A percentile compares a stretch with the other conserved stretches of the same genome.
These are phyloP conservation scores for Chymomyza costata DNA, from an alignment of 1,140 invertebrate genomes.

Conservation along the genomic window DNA sequence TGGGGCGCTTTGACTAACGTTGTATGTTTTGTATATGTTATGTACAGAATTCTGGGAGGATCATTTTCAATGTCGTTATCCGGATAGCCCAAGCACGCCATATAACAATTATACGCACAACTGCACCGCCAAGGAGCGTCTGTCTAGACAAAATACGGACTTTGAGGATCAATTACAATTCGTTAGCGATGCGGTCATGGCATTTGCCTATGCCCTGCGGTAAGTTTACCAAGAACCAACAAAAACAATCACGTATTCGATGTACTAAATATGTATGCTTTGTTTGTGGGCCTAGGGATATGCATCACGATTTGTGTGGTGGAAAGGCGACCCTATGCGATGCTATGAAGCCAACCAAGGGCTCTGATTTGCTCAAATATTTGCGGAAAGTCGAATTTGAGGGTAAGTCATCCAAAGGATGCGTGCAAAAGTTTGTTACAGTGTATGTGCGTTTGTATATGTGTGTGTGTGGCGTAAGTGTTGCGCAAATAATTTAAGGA, in stretches of 20 bases:
- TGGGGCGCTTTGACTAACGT: no score
- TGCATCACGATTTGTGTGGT: conserved; percentile 88
- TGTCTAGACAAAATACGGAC: conserved; percentile 84
- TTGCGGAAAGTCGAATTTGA: conserved; percentile 88
- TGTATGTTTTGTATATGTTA: conserved; percentile 6
- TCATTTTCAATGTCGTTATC: conserved; percentile 90
- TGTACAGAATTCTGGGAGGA: conserved; percentile 97
- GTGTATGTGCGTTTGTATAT: conserved; percentile 1
- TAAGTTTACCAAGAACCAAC: conserved; percentile 67
- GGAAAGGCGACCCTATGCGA: conserved; percentile 86
- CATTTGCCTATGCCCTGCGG: conserved; percentile 91
- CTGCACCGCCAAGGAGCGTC: conserved; percentile 84
- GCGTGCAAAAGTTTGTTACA: not conserved
- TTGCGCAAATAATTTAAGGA: conserved; percentile 56
- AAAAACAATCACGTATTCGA: conserved; percentile 19
- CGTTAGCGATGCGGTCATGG: conserved; percentile 94
- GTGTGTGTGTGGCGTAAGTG: conserved; percentile 28
- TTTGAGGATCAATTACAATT: conserved; percentile 95
- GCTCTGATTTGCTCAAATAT: conserved; percentile 87
- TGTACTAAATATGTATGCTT: no score
- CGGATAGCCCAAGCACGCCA: conserved; percentile 85
- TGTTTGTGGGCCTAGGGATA: conserved; percentile 79
- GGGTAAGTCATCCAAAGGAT: conserved; percentile 78
- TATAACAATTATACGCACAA: conserved; percentile 85
- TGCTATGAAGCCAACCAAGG: conserved; percentile 91